A percentile compares a stretch with the other conserved stretches of the same genome.
phyloP scores from a whole-genome alignment of 2,797 vertebrate genomes.

The Sebastolobus altivelis region DNA sequence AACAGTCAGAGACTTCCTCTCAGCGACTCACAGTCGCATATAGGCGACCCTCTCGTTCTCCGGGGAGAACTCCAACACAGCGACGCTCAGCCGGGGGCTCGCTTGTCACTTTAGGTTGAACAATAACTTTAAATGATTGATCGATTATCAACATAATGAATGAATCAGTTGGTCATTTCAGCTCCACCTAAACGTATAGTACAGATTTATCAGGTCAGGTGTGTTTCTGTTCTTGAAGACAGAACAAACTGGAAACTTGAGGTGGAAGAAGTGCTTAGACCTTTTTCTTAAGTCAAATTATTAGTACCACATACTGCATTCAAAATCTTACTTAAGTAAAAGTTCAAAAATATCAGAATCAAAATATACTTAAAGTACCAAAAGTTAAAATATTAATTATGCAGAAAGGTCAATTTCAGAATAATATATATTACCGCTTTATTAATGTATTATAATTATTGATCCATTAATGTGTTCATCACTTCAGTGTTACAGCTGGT shows the following conservation, averaged over 20 bases:
- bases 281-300: background rate
- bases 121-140: background rate
- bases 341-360: background rate
- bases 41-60: background rate
- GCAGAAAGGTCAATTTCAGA: background rate
- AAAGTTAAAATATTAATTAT: background rate
- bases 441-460: background rate
- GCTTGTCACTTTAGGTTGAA: background rate
- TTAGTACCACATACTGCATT: background rate
- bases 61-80: background rate
- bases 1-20: background rate
- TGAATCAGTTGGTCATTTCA: background rate
- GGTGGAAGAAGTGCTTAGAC: background rate
- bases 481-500: background rate
- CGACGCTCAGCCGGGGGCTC: background rate
- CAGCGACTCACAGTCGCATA: background rate
- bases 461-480: background rate
- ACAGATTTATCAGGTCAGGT: background rate
- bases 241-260: background rate
- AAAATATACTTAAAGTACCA: background rate
- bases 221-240: background rate
- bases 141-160: background rate
- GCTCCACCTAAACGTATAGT: background rate
- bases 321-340: background rate
- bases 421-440: background rate